Evolutionary conservation across 2,888 invertebrate genomes (phyloP).

Genomic region (Scaeva pyrastri): DNA sequence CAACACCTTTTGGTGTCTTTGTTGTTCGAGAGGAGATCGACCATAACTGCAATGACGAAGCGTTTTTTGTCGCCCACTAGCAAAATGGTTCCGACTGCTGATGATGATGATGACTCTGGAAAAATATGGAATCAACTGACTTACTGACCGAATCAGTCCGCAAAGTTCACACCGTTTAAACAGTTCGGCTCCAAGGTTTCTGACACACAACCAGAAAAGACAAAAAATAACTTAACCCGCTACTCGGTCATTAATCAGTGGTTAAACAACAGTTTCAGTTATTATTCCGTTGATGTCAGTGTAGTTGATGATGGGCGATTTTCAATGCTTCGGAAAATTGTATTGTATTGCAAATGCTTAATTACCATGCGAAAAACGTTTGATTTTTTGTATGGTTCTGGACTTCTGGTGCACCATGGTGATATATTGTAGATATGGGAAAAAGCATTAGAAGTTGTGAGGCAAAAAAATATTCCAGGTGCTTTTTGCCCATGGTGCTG

Average conservation of each 20-base stretch:
- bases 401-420: neutral
- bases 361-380: conserved; percentile 58
- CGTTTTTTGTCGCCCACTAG: conserved; percentile 56
- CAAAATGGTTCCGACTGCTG: neutral
- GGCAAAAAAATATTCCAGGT: neutral
- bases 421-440: neutral
- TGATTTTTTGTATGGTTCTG: conserved; percentile 1
- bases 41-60: conserved; percentile 54
- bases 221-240: conserved; percentile 55
- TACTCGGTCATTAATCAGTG: conserved; percentile 56
- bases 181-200: conserved; percentile 2
- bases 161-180: conserved; percentile 67
- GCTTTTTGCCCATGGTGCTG: neutral
- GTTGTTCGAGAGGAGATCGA: neutral
- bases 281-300: conserved; percentile 54
- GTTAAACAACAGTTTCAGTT: conserved; percentile 66
- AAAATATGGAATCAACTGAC: conserved; percentile 66
- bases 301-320: conserved; percentile 45
- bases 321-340: conserved; percentile 43
- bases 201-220: neutral
- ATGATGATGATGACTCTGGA: conserved; percentile 50
- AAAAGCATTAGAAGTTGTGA: neutral
- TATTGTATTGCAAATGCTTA: conserved; percentile 35
- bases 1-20: conserved; percentile 26
- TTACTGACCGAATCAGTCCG: conserved; percentile 75